Base-by-base conservation (phyloP, 2,888 invertebrate genomes). In the Apocheima hispidaria region DNA sequence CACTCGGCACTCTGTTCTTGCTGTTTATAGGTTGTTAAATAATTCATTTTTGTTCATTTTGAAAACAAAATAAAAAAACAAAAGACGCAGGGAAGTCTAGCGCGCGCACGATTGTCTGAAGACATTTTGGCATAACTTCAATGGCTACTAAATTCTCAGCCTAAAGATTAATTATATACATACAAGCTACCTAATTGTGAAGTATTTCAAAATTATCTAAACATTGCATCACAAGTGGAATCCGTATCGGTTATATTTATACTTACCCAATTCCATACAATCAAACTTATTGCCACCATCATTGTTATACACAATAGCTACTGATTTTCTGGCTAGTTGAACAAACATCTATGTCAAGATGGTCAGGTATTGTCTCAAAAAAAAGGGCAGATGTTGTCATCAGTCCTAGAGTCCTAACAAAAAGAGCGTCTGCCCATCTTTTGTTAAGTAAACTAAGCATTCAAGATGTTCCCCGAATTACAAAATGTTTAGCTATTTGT, bases 401-500 rank as follows among this genome's bases (percentile, higher is more conserved):
- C 81, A 69, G 51, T 73, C 79, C 77, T 78, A 86, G 83, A 78
- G 77, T 68, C 69, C 71, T 76, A 79, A 88, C 85, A 90, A 88
- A 81, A 78, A 79, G 78, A 73, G 70, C 75, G 81, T 76, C 84
- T 77, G 82, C 83, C 83, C 79, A 73, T 80, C 85, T 73, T 83
- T 92, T 91, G 90, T 92, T 86, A 82, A 83, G 77, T 80, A 86
- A 88, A 89, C 87, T 86, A 86, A 81, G 86, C 82, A 87, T 90
- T 89, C 82, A 86, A 85, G 80, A 84, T 84, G 83, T 92, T 92
- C 91, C 76, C 78, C 88, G 92, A 91, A 92, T 91, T 84, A 88
- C 87, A 85, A 88, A 92, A 88, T 88, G 87, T 87, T 92, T 92
- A 89, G 89, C 86, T 90, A 92, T 92, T 92, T 92, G 92, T 92